Evolutionary conservation across 2,888 invertebrate genomes (phyloP).

Genomic region (Leptinotarsa rubiginosa): DNA sequence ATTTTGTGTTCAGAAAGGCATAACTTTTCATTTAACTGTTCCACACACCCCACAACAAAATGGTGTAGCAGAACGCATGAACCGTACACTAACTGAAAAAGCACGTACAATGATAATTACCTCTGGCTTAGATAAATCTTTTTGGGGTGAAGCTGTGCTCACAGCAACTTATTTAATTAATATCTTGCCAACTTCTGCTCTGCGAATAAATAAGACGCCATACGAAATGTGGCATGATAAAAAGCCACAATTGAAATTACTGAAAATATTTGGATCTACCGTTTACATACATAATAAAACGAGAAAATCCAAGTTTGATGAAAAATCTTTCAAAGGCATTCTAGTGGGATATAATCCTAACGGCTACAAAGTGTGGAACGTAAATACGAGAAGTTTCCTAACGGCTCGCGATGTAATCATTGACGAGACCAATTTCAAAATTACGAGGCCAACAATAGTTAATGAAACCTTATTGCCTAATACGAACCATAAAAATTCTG

Average conservation of each 20-base stretch:
- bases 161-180: conserved; percentile 61
- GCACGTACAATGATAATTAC: conserved; percentile 58
- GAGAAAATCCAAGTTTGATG: conserved; percentile 37
- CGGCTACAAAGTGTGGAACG: conserved; percentile 59
- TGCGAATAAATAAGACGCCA: conserved; percentile 58
- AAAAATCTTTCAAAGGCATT: conserved; percentile 37
- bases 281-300: conserved; percentile 42
- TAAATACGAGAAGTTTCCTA: conserved; percentile 52
- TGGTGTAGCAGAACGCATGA: conserved; percentile 61
- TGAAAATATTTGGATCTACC: conserved; percentile 56
- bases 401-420: conserved; percentile 54
- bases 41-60: conserved; percentile 62
- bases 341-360: conserved; percentile 47
- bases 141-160: conserved; percentile 62
- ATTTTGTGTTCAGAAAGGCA: conserved; percentile 57
- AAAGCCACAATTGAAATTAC: conserved; percentile 56
- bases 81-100: conserved; percentile 60
- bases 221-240: conserved; percentile 60
- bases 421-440: conserved; percentile 48
- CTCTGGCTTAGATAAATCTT: conserved; percentile 54
- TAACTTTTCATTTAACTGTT: conserved; percentile 61
- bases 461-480: no score
- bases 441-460: not conserved
- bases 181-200: conserved; percentile 57
- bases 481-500: no score